phyloP scores from a whole-genome alignment of 2,888 invertebrate genomes.

The Zelleria hepariella region DNA sequence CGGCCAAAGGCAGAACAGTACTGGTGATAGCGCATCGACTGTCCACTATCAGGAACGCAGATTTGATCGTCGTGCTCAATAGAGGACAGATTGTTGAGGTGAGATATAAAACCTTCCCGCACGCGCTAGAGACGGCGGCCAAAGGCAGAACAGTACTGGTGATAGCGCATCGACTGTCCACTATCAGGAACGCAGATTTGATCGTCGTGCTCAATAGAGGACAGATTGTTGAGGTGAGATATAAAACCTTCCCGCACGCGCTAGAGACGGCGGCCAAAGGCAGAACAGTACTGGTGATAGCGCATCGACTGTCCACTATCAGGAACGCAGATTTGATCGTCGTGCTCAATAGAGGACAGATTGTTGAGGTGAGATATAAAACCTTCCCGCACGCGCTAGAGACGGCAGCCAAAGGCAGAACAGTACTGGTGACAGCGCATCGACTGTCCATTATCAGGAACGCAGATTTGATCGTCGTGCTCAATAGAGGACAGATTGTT shows the following conservation, averaged over 20 bases:
- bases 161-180: slow-evolving; percentile 94
- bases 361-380: slow-evolving; percentile 88
- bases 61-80: slow-evolving; percentile 91
- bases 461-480: slow-evolving; percentile 92
- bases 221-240: slow-evolving; percentile 82
- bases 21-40: slow-evolving; percentile 94
- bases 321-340: slow-evolving; percentile 86
- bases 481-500: slow-evolving; percentile 85
- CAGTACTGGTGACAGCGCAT: not conserved
- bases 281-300: not conserved
- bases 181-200: slow-evolving; percentile 90
- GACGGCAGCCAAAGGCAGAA: not conserved
- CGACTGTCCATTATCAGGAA: not conserved
- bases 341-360: slow-evolving; percentile 86
- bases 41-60: slow-evolving; percentile 92
- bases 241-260: not conserved
- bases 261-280: not conserved
- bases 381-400: slow-evolving; percentile 82
- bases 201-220: slow-evolving; percentile 93
- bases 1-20: slow-evolving; percentile 88
- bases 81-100: slow-evolving; percentile 89
- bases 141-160: slow-evolving; percentile 91
- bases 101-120: slow-evolving; percentile 16
- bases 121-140: slow-evolving; percentile 79
- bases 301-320: not conserved